Evolutionary conservation across 2,797 vertebrate genomes (phyloP), one percentile per base, ranked within the genome.

Genomic region (Triplophysa bombifrons): DNA sequence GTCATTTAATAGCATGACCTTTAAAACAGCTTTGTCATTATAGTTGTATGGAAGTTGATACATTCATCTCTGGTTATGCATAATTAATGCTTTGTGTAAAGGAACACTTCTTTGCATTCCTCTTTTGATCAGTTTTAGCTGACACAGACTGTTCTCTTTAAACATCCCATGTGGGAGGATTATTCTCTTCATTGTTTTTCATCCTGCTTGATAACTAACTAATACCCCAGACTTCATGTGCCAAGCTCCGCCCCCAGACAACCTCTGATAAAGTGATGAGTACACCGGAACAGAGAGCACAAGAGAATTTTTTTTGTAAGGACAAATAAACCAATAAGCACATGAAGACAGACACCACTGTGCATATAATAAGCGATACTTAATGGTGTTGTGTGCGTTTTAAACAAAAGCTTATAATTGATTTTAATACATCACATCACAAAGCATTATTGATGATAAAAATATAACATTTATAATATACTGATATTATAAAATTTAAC

Each of bases 161-260:
- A 65, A 53, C 14, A 53, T 53, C 48, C 48, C 61, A 30, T 34
- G 41, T 11, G 25, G 56, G n/a, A 12, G 66, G 64, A 76, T 20
- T 67, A 20, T 76, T 58, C 25, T 68, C 64, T 48, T 10, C 19
- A 68, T 60, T 76, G 25, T 60, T 17, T 67, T 50, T 67, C 34
- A 56, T 67, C 64, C 64, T 30, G 17, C 64, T 58, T 68, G 27
- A 53, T 60, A 68, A 60, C 65, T 60, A 68, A 60, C 65, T 46
- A 50, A 58, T n/a, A 34, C 12, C 51, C 53, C 19, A 8, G 12
- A 34, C 53, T 69, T 76, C 1, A 20, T 67, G 27, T 67, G 41
- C 17, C 38, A 19, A 46, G 22, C 64, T 46, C 20, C 1, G 22
- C 64, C 64, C 63, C 22, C 22, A 67, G 38, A 46, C 2, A 8